A percentile compares a stretch with the other conserved stretches of the same genome.
Conservation (phyloP, 1,140 invertebrate genomes). For the Meloidogyne chitwoodi region DNA sequence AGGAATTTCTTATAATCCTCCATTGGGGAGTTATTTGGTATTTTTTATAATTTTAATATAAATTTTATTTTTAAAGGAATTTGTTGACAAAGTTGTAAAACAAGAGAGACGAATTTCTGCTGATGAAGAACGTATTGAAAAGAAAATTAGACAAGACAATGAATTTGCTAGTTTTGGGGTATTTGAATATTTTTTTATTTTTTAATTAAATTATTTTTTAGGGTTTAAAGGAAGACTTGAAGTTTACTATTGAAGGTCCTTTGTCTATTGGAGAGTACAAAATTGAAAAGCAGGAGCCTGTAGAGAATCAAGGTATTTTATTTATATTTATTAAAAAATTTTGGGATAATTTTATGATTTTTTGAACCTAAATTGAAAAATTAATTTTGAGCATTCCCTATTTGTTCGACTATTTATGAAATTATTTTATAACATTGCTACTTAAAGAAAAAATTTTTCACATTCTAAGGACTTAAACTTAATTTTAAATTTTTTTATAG, state of each 20-base stretch:
- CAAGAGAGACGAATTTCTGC: constrained; percentile 21
- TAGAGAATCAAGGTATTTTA: not conserved
- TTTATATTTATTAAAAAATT: not conserved
- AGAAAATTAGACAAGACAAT: not conserved
- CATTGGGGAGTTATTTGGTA: constrained; percentile 36
- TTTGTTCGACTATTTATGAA: too few species aligned
- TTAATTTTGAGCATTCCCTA: too few species aligned
- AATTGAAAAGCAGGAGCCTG: not conserved
- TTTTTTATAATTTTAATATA: not conserved
- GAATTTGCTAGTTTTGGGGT: not conserved
- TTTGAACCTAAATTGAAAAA: too few species aligned
- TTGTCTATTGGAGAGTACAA: not conserved
- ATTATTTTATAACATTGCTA: too few species aligned
- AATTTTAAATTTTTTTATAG: not conserved
- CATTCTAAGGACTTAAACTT: too few species aligned
- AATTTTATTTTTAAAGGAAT: constrained; percentile 10
- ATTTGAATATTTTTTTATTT: constrained; percentile 2
- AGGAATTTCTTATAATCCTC: constrained; percentile 39
- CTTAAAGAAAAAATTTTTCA: too few species aligned
- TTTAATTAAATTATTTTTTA: not conserved
- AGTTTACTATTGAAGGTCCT: not conserved
- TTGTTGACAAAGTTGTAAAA: constrained; percentile 23
- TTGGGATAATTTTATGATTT: too few species aligned
- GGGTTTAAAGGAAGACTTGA: not conserved
- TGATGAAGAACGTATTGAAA: constrained; percentile 2